phyloP scores from a whole-genome alignment of 2,113 vertebrate species.

The Xenopus borealis region DNA sequence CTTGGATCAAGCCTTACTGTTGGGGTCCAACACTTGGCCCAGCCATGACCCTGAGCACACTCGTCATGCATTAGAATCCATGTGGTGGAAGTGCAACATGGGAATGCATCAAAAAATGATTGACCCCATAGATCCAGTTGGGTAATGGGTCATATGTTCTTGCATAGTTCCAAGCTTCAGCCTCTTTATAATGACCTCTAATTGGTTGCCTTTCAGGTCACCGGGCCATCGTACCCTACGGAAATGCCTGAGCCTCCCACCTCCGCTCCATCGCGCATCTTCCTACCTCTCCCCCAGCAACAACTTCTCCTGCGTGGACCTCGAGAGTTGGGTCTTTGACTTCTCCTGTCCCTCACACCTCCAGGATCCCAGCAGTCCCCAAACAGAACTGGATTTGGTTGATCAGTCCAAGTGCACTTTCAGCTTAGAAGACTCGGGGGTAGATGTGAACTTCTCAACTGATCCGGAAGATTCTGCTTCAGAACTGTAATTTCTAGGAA shows the following conservation, averaged over 20 bases:
- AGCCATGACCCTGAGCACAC: no score
- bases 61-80: no score
- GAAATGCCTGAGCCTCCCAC: conserved; percentile 64
- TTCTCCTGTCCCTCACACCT: conserved; percentile 50
- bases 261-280: conserved; percentile 47
- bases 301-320: conserved; percentile 60
- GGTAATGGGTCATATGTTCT: no score
- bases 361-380: conserved; percentile 12
- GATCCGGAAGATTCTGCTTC: conserved; percentile 1
- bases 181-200: no score
- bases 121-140: no score
- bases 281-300: conserved; percentile 46
- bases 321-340: conserved; percentile 70
- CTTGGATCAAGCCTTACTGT: no score
- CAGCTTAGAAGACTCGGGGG: conserved; percentile 48
- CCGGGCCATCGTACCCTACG: conserved; percentile 56
- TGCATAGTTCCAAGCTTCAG: no score
- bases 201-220: conserved; percentile 46
- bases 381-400: background rate
- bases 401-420: conserved; percentile 27
- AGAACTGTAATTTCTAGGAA: conserved; percentile 20
- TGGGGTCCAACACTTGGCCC: no score
- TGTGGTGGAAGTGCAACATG: no score
- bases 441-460: conserved; percentile 6
- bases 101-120: no score